These are phyloP conservation scores for Anthopleura sola DNA, from an alignment of 64 coral and sea anemone species.

Conservation along the genomic window DNA sequence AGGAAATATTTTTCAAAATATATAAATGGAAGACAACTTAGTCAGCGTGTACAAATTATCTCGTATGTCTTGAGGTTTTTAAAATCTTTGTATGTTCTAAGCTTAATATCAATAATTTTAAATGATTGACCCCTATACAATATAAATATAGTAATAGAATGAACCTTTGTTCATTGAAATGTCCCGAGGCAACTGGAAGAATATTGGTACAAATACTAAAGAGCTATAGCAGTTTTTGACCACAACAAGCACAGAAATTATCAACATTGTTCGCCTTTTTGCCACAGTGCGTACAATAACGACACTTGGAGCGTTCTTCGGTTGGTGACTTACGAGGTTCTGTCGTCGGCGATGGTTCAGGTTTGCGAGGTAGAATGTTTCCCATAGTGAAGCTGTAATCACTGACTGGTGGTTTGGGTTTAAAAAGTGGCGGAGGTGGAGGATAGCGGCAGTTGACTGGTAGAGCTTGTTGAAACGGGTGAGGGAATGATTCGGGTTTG, in stretches of 20 bases:
- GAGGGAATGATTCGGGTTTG: conserved; percentile 72
- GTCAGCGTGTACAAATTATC: too few species aligned
- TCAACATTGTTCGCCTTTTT: conserved; percentile 56
- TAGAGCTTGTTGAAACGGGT: conserved; percentile 57
- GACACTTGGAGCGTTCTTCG: conserved; percentile 36
- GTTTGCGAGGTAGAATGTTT: conserved; percentile 36
- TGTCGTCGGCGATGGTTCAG: conserved; percentile 15
- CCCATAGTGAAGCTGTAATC: conserved; percentile 69
- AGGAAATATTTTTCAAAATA: too few species aligned
- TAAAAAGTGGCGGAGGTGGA: conserved; percentile 65
- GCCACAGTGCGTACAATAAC: conserved; percentile 94
- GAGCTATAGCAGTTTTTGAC: conserved; percentile 50
- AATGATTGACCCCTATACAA: not conserved
- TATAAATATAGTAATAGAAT: not conserved
- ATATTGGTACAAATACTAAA: not conserved
- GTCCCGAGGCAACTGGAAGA: not conserved
- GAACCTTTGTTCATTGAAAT: not conserved
- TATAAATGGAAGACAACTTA: too few species aligned
- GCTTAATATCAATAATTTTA: not conserved
- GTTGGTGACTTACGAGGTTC: conserved; percentile 32
- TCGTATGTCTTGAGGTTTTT: not conserved
- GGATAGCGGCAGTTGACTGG: conserved; percentile 52
- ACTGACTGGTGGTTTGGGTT: conserved; percentile 72
- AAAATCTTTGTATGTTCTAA: not conserved
- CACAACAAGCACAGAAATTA: conserved; percentile 93